These are phyloP conservation scores for Parelbella ahira DNA, from an alignment of 2,888 invertebrate genomes.

Conservation along the genomic window DNA sequence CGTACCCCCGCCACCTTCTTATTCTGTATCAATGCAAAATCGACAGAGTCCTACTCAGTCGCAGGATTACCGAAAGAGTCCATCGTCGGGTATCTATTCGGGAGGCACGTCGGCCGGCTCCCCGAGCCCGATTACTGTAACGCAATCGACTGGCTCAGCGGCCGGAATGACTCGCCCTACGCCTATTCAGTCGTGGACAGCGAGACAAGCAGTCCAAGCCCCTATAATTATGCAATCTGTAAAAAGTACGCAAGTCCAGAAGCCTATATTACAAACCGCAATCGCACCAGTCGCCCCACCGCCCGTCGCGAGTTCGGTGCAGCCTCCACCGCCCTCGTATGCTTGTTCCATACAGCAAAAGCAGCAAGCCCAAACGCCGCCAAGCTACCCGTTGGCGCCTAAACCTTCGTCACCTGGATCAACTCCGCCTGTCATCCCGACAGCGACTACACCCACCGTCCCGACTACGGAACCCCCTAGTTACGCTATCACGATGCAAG, in stretches of 20 bases:
- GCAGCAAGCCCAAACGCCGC: constrained; percentile 75
- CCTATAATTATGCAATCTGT: constrained; percentile 98
- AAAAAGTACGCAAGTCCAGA: constrained; percentile 96
- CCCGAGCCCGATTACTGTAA: constrained; percentile 89
- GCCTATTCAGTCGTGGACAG: constrained; percentile 91
- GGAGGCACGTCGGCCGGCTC: constrained; percentile 91
- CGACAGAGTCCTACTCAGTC: constrained; percentile 92
- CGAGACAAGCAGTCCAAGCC: constrained; percentile 93
- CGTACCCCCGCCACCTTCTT: constrained; percentile 89
- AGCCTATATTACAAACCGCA: constrained; percentile 96
- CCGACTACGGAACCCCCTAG: constrained; percentile 94
- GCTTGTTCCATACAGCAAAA: constrained; percentile 90
- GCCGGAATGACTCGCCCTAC: constrained; percentile 88
- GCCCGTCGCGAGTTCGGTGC: constrained; percentile 72
- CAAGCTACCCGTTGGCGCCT: constrained; percentile 73
- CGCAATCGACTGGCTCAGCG: constrained; percentile 82
- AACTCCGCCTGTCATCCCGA: constrained; percentile 60
- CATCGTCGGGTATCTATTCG: constrained; percentile 92
- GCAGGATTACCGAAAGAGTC: constrained; percentile 90
- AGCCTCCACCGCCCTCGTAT: constrained; percentile 90
- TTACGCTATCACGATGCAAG: constrained; percentile 95
- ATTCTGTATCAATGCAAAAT: constrained; percentile 91
- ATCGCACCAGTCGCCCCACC: constrained; percentile 92
- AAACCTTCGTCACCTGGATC: constrained; percentile 79
- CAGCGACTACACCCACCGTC: constrained; percentile 73